Conservation (phyloP, 2,797 vertebrate genomes). For the Sebastes vulpes region DNA sequence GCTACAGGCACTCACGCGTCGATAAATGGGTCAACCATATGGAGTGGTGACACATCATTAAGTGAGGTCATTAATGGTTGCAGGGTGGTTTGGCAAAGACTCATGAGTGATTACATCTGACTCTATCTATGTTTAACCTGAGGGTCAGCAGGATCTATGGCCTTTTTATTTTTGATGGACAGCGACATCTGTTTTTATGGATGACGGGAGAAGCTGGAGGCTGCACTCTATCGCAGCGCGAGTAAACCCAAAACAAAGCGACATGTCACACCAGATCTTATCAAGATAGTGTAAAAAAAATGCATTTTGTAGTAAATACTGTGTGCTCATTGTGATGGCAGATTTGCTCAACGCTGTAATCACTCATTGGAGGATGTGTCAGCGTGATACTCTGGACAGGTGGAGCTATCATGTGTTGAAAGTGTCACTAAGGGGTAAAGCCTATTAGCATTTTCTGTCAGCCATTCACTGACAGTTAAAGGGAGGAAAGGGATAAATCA, state of each 20-base stretch:
- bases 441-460: constrained; percentile 76
- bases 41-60: constrained; percentile 45
- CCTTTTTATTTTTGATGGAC: constrained; percentile 52
- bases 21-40: constrained; percentile 46
- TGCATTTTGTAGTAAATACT: background rate
- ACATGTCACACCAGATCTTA: constrained; percentile 18
- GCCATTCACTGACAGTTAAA: constrained; percentile 61
- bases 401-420: constrained; percentile 64
- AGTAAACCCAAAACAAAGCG: constrained; percentile 3
- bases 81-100: constrained; percentile 45
- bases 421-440: constrained; percentile 66
- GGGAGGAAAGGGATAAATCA: constrained; percentile 53
- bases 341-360: constrained; percentile 1
- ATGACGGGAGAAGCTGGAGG: constrained; percentile 14
- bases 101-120: constrained; percentile 43
- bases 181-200: constrained; percentile 53
- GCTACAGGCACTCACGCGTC: constrained; percentile 2
- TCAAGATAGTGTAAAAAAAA: background rate
- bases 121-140: constrained; percentile 66
- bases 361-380: constrained; percentile 10
- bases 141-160: constrained; percentile 45
- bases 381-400: constrained; percentile 55
- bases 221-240: background rate
- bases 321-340: background rate
- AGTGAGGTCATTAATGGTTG: constrained; percentile 50